Evolutionary conservation across 2,113 vertebrate genomes (phyloP).

Genomic region (Tyto alba): DNA sequence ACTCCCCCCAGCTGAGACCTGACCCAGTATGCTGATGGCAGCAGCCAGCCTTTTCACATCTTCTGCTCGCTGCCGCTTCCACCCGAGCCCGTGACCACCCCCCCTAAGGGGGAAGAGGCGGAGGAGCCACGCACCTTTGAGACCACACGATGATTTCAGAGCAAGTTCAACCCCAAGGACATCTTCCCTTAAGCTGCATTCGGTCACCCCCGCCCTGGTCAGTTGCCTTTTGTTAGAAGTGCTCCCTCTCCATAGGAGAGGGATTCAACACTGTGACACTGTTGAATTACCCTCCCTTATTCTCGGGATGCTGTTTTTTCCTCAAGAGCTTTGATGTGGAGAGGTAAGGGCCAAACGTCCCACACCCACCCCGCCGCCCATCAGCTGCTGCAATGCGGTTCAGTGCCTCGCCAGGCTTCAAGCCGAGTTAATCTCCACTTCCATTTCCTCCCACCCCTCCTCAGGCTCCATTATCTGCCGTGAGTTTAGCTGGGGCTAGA

Average conservation of each 20-base stretch:
- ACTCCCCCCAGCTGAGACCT: not conserved
- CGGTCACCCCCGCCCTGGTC: constrained; percentile 49
- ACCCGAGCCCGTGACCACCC: not conserved
- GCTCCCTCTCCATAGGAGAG: constrained; percentile 29
- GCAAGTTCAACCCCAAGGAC: constrained; percentile 37
- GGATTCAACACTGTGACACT: constrained; percentile 40
- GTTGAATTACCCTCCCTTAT: constrained; percentile 62
- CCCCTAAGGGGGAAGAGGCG: not conserved
- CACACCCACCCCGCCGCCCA: not conserved
- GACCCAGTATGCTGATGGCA: fast-evolving
- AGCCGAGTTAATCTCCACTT: not conserved
- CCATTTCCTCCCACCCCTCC: not conserved
- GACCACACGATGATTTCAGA: constrained; percentile 15
- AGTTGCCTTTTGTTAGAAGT: constrained; percentile 72
- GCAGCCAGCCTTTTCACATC: not conserved
- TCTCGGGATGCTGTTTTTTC: not conserved
- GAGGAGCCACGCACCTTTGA: not conserved
- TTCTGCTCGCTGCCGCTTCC: not conserved
- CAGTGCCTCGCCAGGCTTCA: not conserved
- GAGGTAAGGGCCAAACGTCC: not conserved
- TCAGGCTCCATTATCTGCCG: not conserved
- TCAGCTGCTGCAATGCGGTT: not conserved
- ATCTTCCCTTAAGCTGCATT: constrained; percentile 63
- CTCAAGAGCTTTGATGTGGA: constrained; percentile 2
- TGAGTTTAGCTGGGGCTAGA: constrained; percentile 50